A percentile compares a stretch with the other conserved stretches of the same genome.
Evolutionary conservation across 2,888 invertebrate species (phyloP).

Genomic region (Eumerus sabulonum): DNA sequence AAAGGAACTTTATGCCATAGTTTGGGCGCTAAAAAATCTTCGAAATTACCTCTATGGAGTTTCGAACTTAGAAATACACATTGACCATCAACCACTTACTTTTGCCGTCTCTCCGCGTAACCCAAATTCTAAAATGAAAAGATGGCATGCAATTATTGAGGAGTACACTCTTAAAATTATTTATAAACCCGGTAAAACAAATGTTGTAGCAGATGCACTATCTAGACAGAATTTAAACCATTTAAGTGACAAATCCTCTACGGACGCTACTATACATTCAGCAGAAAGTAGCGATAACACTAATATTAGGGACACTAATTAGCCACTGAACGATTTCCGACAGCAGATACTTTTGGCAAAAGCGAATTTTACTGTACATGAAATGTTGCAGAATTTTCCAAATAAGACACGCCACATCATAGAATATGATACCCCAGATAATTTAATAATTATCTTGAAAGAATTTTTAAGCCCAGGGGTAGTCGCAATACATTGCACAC

Average conservation of each 20-base stretch:
- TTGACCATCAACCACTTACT: conserved; percentile 9
- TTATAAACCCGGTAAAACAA: not conserved
- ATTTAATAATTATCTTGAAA: no score
- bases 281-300: no score
- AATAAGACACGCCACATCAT: no score
- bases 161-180: not conserved
- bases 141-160: conserved; percentile 4
- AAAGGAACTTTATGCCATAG: conserved; percentile 1
- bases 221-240: not conserved
- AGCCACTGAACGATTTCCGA: not conserved
- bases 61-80: not conserved
- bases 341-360: no score
- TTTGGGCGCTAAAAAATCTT: conserved; percentile 1
- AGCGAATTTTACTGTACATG: no score
- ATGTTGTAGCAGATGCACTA: not conserved
- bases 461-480: no score
- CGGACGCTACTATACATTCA: not conserved
- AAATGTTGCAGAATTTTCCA: no score
- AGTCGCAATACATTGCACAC: no score
- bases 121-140: conserved; percentile 5
- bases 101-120: not conserved
- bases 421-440: no score
- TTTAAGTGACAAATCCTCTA: not conserved
- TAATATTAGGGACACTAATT: not conserved
- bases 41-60: conserved; percentile 4